Conservation (phyloP, 2,888 invertebrate genomes). For the Epirrhoe alternata region DNA sequence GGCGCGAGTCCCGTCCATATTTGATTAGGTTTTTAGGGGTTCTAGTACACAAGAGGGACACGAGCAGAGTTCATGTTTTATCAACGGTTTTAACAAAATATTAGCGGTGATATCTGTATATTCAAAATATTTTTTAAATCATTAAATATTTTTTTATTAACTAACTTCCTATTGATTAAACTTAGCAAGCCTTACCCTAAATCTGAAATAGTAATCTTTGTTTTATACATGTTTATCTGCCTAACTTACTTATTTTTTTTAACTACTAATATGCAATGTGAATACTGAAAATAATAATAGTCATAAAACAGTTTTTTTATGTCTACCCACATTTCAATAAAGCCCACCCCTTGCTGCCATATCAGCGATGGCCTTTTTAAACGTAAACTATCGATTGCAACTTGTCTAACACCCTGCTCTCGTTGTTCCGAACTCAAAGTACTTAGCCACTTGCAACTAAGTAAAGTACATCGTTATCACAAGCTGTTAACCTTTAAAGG, state of each 20-base stretch:
- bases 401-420: not conserved
- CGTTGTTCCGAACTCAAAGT: not conserved
- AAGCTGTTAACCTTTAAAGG: slow-evolving; percentile 59
- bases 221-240: no score
- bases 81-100: slow-evolving; percentile 1
- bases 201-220: no score
- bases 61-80: slow-evolving; percentile 53
- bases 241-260: no score
- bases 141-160: no score
- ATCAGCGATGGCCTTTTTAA: not conserved
- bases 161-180: no score
- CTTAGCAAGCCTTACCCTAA: no score
- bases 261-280: no score
- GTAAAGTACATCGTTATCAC: slow-evolving; percentile 15
- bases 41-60: slow-evolving; percentile 69
- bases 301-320: not conserved
- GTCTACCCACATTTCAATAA: not conserved
- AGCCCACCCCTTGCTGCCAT: not conserved
- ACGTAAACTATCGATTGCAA: slow-evolving; percentile 4
- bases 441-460: slow-evolving; percentile 17
- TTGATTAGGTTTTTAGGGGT: slow-evolving; percentile 77
- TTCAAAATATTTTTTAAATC: not conserved
- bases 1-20: slow-evolving; percentile 73
- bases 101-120: not conserved
- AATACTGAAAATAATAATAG: no score